Conservation (phyloP, 1,140 invertebrate genomes). For the Drosophila arizonae region DNA sequence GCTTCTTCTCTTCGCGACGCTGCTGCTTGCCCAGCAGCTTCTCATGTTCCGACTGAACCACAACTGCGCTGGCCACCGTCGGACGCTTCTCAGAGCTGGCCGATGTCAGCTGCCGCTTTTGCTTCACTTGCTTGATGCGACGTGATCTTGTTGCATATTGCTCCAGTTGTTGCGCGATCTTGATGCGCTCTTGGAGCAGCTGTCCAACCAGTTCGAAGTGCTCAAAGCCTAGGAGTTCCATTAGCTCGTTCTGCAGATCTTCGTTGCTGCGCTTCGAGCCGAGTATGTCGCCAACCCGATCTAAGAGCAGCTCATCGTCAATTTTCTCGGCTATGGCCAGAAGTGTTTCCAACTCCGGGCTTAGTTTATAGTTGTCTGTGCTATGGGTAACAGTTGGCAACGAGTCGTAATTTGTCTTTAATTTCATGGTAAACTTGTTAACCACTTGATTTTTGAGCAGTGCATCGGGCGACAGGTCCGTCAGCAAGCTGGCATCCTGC, state of each 20-base stretch:
- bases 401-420: conserved; percentile 78
- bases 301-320: conserved; percentile 86
- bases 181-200: conserved; percentile 88
- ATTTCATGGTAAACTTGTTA: conserved; percentile 69
- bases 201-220: conserved; percentile 92
- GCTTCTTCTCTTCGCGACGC: conserved; percentile 94
- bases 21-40: conserved; percentile 91
- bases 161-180: conserved; percentile 84
- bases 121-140: conserved; percentile 57
- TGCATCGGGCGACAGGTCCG: conserved; percentile 56
- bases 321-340: conserved; percentile 73
- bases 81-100: conserved; percentile 51
- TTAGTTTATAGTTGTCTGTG: conserved; percentile 58
- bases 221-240: conserved; percentile 93
- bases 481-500: conserved; percentile 59
- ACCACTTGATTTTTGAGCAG: conserved; percentile 59
- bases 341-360: conserved; percentile 81
- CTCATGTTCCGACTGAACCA: conserved; percentile 93
- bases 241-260: conserved; percentile 93
- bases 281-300: conserved; percentile 85
- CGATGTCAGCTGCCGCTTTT: conserved; percentile 41
- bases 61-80: conserved; percentile 84
- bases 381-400: conserved; percentile 68
- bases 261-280: conserved; percentile 87
- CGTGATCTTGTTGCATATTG: conserved; percentile 73